A percentile compares a stretch with the other conserved stretches of the same genome.
These are phyloP conservation scores for Atherinomorus stipes DNA, from an alignment of 2,113 vertebrate species.

Conservation along the genomic window DNA sequence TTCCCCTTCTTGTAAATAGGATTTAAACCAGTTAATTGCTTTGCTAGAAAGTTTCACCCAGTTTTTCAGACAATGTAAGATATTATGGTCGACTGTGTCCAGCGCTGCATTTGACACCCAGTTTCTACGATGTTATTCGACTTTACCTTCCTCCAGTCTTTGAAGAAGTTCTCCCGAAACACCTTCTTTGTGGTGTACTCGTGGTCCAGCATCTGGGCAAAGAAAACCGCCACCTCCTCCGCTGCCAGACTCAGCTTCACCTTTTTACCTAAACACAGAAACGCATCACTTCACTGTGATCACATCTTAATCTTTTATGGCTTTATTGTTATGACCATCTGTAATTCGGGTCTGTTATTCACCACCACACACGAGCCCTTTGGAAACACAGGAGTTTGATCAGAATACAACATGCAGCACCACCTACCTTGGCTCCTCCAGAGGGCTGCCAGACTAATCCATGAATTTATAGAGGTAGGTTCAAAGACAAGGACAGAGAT, in stretches of 20 bases:
- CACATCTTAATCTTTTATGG: not conserved
- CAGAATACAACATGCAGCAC: not conserved
- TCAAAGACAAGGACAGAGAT: constrained; percentile 50
- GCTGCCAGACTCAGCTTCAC: constrained; percentile 78
- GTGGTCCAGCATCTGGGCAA: constrained; percentile 86
- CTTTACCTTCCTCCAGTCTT: constrained; percentile 83
- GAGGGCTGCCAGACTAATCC: constrained; percentile 21
- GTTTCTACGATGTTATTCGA: not conserved
- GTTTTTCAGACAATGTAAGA: no score
- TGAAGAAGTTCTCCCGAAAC: constrained; percentile 84
- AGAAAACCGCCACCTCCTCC: constrained; percentile 83
- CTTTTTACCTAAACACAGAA: constrained; percentile 68
- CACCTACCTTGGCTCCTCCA: constrained; percentile 1
- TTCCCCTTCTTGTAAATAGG: no score
- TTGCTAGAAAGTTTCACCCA: no score
- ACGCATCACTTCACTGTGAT: not conserved
- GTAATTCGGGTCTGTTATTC: not conserved
- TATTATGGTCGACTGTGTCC: no score
- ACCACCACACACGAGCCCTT: not conserved
- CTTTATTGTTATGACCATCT: not conserved
- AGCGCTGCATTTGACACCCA: no score
- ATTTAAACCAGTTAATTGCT: no score
- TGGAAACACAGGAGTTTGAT: not conserved
- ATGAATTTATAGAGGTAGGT: not conserved
- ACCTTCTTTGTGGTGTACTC: constrained; percentile 85